phyloP scores from a whole-genome alignment of 1,140 invertebrate genomes.

The Habropoda laboriosa region DNA sequence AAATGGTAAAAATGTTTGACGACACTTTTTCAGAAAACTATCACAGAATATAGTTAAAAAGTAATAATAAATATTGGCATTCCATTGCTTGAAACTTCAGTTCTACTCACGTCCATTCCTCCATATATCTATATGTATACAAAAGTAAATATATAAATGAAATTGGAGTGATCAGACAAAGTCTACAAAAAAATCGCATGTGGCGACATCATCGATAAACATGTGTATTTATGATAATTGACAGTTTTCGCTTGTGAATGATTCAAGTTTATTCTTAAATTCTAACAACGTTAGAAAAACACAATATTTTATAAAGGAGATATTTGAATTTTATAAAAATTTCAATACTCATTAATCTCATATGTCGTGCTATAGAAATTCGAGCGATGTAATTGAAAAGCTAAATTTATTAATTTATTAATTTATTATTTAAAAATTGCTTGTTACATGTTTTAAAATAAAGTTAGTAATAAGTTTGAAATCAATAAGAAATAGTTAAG shows the following conservation, averaged over 20 bases:
- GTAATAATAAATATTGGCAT: conserved; percentile 9
- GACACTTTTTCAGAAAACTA: background rate
- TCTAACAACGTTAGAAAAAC: background rate
- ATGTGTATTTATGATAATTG: background rate
- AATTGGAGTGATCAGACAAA: background rate
- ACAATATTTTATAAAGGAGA: background rate
- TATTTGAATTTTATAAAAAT: background rate
- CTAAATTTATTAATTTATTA: no score
- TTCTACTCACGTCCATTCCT: conserved; percentile 15
- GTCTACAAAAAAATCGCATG: background rate
- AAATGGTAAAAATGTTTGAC: background rate
- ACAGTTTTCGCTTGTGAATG: background rate
- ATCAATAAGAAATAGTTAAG: background rate
- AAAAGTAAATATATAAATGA: conserved; percentile 13
- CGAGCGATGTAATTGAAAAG: background rate
- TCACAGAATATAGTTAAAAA: conserved; percentile 8
- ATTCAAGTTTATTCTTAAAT: background rate
- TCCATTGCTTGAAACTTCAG: background rate
- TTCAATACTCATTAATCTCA: background rate
- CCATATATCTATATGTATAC: conserved; percentile 14
- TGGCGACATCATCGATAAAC: conserved; percentile 8
- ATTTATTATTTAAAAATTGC: background rate
- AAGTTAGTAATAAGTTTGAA: no score
- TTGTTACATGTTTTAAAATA: background rate
- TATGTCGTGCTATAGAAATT: no score